Percentiles rank a stretch among this genome's conserved stretches.
These are phyloP conservation scores for Drosophila neonasuta DNA, from an alignment of 2,888 invertebrate genomes.

Conservation along the genomic window DNA sequence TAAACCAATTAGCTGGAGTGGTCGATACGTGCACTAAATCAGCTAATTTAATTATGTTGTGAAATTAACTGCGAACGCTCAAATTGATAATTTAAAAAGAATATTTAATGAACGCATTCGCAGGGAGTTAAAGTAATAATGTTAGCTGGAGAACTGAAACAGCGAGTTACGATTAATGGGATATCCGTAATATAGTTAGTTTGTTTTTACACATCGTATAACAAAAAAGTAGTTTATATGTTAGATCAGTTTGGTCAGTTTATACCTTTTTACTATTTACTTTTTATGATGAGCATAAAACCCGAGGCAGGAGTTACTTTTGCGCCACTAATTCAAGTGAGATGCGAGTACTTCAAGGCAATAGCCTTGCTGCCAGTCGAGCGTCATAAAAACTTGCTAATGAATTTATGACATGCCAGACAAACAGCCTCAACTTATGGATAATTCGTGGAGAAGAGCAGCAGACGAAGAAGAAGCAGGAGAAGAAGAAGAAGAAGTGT, in stretches of 20 bases:
- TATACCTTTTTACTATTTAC: slow-evolving; percentile 20
- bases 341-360: slow-evolving; percentile 13
- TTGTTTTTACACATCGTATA: not conserved
- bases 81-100: slow-evolving; percentile 17
- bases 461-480: not conserved
- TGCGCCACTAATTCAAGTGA: slow-evolving; percentile 13
- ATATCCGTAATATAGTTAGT: not conserved
- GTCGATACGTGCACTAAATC: slow-evolving; percentile 1
- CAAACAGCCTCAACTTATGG: slow-evolving; percentile 31
- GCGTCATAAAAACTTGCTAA: slow-evolving; percentile 49
- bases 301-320: slow-evolving; percentile 11
- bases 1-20: slow-evolving; percentile 33
- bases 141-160: not conserved
- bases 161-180: not conserved
- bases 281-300: slow-evolving; percentile 41
- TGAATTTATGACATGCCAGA: slow-evolving; percentile 54
- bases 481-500: too few species aligned
- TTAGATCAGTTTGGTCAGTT: slow-evolving; percentile 25
- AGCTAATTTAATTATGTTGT: slow-evolving; percentile 29
- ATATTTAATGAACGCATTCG: slow-evolving; percentile 20
- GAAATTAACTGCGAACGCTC: slow-evolving; percentile 21
- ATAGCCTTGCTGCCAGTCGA: slow-evolving; percentile 18
- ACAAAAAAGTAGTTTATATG: not conserved
- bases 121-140: too few species aligned
- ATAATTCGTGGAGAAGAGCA: slow-evolving; percentile 4